Conservation (phyloP, 2,888 invertebrate species). For the Polyploca ridens region DNA sequence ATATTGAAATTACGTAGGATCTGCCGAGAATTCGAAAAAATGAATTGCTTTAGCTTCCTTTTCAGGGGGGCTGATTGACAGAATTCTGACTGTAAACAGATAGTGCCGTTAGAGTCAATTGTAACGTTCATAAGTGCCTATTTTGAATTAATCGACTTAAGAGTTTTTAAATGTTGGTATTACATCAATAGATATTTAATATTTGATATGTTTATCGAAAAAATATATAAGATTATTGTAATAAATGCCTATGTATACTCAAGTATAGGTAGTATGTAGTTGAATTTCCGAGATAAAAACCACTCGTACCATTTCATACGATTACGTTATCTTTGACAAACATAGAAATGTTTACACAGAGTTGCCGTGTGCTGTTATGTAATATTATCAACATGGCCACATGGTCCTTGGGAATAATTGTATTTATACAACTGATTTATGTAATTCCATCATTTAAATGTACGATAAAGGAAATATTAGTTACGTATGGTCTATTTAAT, state of each 20-base stretch:
- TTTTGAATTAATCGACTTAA: no score
- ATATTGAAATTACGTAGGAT: no score
- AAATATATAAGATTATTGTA: not conserved
- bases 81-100: no score
- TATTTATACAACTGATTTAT: constrained; percentile 3
- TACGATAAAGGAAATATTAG: no score
- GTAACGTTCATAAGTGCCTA: no score
- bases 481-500: no score
- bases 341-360: constrained; percentile 10
- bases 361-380: constrained; percentile 4
- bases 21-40: no score
- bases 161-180: no score
- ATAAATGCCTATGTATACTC: not conserved
- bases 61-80: no score
- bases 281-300: not conserved
- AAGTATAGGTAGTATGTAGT: not conserved
- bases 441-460: not conserved
- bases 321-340: constrained; percentile 20
- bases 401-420: constrained; percentile 10
- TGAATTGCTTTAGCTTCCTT: no score
- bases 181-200: not conserved
- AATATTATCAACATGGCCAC: constrained; percentile 7
- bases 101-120: no score
- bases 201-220: not conserved
- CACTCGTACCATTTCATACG: constrained; percentile 10